Conservation (phyloP, 1,140 invertebrate species). For the Camponotus pennsylvanicus region DNA sequence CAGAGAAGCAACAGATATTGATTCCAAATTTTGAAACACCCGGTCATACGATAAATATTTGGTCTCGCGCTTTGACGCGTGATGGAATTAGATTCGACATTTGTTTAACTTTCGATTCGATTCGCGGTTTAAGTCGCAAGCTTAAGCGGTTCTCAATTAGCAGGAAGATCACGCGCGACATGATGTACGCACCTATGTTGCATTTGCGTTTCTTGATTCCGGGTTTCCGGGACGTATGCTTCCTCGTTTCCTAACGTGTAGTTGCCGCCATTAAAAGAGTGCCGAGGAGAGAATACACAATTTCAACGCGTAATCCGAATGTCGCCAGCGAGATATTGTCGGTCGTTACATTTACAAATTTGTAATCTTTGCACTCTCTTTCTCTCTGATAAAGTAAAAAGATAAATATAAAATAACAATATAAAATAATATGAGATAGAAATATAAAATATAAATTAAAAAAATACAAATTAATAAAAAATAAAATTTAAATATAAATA, state of each 20-base stretch:
- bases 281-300: background rate
- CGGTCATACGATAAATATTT: background rate
- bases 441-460: too few relatives aligned
- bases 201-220: slow-evolving; percentile 45
- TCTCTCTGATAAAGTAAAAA: background rate
- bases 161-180: slow-evolving; percentile 44
- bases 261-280: slow-evolving; percentile 15
- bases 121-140: background rate
- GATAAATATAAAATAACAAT: too few relatives aligned
- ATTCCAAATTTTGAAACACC: background rate
- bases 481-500: too few relatives aligned
- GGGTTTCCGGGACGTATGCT: slow-evolving; percentile 9
- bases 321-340: background rate
- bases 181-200: slow-evolving; percentile 48
- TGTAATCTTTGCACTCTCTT: background rate
- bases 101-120: slow-evolving; percentile 69
- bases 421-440: too few relatives aligned
- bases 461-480: too few relatives aligned
- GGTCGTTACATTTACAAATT: background rate
- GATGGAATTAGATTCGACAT: slow-evolving; percentile 69
- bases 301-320: background rate
- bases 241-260: slow-evolving; percentile 25
- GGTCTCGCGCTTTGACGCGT: background rate
- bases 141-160: slow-evolving; percentile 63
- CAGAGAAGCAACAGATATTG: background rate